Evolutionary conservation across 1,140 invertebrate genomes (phyloP), one percentile per base, ranked within the genome.

Genomic region (Lucilia sericata): DNA sequence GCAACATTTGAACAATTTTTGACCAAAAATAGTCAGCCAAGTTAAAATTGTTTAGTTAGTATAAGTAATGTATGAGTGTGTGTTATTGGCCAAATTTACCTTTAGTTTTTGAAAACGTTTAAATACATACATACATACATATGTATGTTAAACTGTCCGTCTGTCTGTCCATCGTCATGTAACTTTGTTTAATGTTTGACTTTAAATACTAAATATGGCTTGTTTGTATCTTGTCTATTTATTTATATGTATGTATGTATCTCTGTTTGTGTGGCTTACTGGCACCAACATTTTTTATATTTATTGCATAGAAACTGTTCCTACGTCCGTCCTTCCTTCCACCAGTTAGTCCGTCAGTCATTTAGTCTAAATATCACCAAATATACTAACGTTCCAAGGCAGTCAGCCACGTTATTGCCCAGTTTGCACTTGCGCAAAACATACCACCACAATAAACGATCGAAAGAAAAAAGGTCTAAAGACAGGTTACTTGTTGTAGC

Each of bases 361-460:
- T 42, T 42, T 10, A 42, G 65, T 70, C 19, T n/a, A 70, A 70
- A 70, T 70, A 70, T 25, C 19, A 70, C n/a, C n/a, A n/a, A 60
- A 70, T 21, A 19, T 70, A 70, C 65, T 70, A 8, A 7, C 8
- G 10, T n/a, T 21, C 42, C n/a, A 70, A 70, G 65, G n/a, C 21
- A 42, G 42, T 30, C 25, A 65, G 60, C 60, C 60, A 65, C 60
- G 60, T 65, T 65, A 65, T 65, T 65, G 60, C 65, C 65, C 65
- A 70, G n/a, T 70, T 70, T 70, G 65, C 65, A 70, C 65, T 70
- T 70, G 65, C 65, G 65, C 65, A 70, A 70, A 60, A 60, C 14
- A 60, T 7, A 17, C 5, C n/a, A n/a, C 5, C 5, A 17, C 14
- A 60, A 60, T 14, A 60, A n/a, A 60, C 8, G 51, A 60, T 7